Evolutionary conservation across 2,888 invertebrate species (phyloP).

Genomic region (Calephelis perditalis): DNA sequence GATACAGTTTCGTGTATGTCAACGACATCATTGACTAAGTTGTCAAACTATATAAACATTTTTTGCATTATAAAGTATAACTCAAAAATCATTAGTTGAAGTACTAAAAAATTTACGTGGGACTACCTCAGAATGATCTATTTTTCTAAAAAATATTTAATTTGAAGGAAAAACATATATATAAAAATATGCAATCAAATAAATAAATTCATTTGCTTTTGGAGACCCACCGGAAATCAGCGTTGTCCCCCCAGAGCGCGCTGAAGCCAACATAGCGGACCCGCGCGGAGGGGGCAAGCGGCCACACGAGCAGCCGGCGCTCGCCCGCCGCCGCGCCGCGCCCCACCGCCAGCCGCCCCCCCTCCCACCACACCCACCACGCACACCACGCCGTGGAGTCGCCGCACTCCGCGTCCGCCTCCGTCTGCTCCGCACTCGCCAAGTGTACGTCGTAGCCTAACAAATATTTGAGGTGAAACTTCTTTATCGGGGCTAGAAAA

Average conservation of each 20-base stretch:
- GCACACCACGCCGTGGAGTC: conserved; percentile 75
- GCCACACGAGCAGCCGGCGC: conserved; percentile 78
- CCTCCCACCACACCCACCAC: conserved; percentile 84
- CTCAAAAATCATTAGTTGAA: no score
- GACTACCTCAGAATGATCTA: no score
- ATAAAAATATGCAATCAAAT: no score
- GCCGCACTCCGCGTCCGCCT: conserved; percentile 71
- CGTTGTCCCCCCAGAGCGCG: conserved; percentile 80
- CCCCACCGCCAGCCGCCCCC: conserved; percentile 77
- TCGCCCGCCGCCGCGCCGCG: conserved; percentile 76
- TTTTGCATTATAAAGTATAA: no score
- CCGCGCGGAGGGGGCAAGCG: conserved; percentile 77
- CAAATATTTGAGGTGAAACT: conserved; percentile 22
- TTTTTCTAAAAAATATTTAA: no score
- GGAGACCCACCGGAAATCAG: conserved; percentile 77
- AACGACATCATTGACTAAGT: no score
- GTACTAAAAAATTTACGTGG: no score
- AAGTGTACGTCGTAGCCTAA: conserved; percentile 81
- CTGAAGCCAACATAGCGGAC: conserved; percentile 81
- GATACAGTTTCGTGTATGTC: no score
- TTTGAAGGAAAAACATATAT: no score
- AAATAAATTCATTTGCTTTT: neutral
- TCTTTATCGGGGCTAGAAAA: no score
- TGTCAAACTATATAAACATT: no score
- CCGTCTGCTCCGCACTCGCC: conserved; percentile 76